Base-by-base conservation (phyloP, 2,888 invertebrate genomes). In the Lagria hirta region DNA sequence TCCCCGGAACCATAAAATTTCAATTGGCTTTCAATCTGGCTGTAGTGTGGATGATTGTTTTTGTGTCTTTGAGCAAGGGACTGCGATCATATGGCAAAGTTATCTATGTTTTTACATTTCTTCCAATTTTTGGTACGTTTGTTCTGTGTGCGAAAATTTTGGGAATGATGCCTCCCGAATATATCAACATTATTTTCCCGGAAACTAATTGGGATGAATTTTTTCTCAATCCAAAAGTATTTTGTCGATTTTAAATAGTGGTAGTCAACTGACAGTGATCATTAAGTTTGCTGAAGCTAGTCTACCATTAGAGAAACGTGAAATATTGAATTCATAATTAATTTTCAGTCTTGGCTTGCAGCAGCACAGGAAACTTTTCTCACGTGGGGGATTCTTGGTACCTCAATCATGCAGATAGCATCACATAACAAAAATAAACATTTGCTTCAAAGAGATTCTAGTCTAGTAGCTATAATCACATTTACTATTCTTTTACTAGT, bases 1-100 rank as follows among this genome's bases (percentile, higher is more conserved):
- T 69, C 5, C 79, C 79, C 38, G 83, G 84, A 14, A 79, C 77
- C 32, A 80, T 88, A 43, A 87, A 87, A 70, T 91, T 92, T 71
- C 89, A 93, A 76, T 82, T 91, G 50, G 89, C 91, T 2, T 91
- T 93, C 72, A 91, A 92, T 70, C 74, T 93, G 67, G 89, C 89
- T 1, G 86, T 93, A 3, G 84, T 92, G 12, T 94, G 93, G 93
- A 84, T 89, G 79, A 84, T 89, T 30, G 85, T 92, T 3, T 93
- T 93, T 64, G 82, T 93, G 12, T 83, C 88, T 26, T 77, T 93
- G 12, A 90, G 91, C 69, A 91, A 90, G 79, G 92, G 93, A 43
- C 72, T 92, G 23, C 80, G 87, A 57, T 88, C 88, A 1, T 88
- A 88, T 58, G 88, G 89, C 43, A 89, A 88, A 77, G 86, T 88